Evolutionary conservation across 2,113 vertebrate species (phyloP), one percentile per base, ranked within the genome.

Genomic region (Cairina moschata): DNA sequence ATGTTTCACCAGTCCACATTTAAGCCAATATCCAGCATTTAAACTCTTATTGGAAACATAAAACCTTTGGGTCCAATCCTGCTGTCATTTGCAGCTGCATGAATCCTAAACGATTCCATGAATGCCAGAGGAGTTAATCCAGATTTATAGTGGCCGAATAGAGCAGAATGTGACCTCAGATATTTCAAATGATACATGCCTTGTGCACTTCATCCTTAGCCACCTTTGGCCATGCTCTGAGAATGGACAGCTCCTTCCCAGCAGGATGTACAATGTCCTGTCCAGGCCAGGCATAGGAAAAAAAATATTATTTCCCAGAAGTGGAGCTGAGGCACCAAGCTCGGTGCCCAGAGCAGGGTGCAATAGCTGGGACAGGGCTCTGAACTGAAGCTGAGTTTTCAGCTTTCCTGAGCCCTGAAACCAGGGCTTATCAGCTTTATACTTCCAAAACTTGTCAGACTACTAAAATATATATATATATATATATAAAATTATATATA

Each of bases 1-100:
- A 96, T 96, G 94, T 91, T 91, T 62, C 76, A 78, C 74, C 71
- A 54, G 71, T 89, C 87, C 60, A 3, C 15, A 6, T 32, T 62
- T 26, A 3, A 90, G 85, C 59, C 82, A 77, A 55, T 46, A 32
- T 86, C 83, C 68, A n/a, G 1, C 69, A 8, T 86, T 65, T 40
- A 56, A 11, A 26, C 56, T 48, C 42, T 83, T 44, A 44, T 4
- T 6, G 42, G 89, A 76, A 93, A 82, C 69, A 48, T 17, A 32
- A 85, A 15, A 3, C 8, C 55, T 29, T 6, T 9, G 40, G 87
- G 67, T 36, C 85, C 25, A 52, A 63, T 36, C 59, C 87, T 15
- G 74, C 81, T 73, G 69, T 68, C 72, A 5, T 8, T 74, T 8
- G 28, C 40, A n/a, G 15, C 74, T 8, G 18, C 6, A 4, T 55